Percentiles rank a stretch among this genome's conserved stretches.
phyloP scores from a whole-genome alignment of 1,140 invertebrate genomes.

The Glomeris maerens region DNA sequence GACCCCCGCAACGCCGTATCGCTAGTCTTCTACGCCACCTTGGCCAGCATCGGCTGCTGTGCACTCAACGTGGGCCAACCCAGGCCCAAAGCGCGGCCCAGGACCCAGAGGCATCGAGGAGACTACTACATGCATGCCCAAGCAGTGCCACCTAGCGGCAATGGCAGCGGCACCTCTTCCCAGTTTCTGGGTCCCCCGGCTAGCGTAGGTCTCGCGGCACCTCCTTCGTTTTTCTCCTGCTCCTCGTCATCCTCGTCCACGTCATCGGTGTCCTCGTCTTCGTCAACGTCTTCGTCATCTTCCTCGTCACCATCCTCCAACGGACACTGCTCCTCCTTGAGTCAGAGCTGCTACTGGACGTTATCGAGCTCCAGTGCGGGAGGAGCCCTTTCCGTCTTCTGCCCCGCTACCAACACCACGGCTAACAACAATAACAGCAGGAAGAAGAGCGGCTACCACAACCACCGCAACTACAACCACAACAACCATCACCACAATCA shows the following conservation, averaged over 20 bases:
- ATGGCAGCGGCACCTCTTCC: neutral
- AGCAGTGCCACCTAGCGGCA: neutral
- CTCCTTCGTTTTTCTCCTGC: neutral
- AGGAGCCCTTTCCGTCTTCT: too few relatives aligned
- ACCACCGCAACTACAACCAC: neutral
- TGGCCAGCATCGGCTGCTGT: constrained; percentile 9
- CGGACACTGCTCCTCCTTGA: too few relatives aligned
- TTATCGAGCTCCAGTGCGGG: too few relatives aligned
- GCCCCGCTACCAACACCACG: too few relatives aligned
- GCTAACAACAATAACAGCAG: too few relatives aligned
- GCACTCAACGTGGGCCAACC: neutral
- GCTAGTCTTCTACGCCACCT: constrained; percentile 47
- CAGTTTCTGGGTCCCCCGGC: neutral
- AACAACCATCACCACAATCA: constrained; percentile 7
- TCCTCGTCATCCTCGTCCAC: neutral
- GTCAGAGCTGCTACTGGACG: too few relatives aligned
- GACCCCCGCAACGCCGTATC: constrained; percentile 61
- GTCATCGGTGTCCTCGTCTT: neutral
- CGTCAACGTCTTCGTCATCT: neutral
- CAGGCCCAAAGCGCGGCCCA: neutral
- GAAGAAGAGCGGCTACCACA: too few relatives aligned
- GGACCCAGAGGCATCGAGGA: constrained; percentile 6
- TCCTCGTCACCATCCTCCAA: neutral
- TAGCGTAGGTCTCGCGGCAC: too few relatives aligned
- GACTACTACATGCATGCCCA: neutral